phyloP scores from a whole-genome alignment of 30 jellyfish, hydroid and myxozoan species.

The Morbakka virulenta region DNA sequence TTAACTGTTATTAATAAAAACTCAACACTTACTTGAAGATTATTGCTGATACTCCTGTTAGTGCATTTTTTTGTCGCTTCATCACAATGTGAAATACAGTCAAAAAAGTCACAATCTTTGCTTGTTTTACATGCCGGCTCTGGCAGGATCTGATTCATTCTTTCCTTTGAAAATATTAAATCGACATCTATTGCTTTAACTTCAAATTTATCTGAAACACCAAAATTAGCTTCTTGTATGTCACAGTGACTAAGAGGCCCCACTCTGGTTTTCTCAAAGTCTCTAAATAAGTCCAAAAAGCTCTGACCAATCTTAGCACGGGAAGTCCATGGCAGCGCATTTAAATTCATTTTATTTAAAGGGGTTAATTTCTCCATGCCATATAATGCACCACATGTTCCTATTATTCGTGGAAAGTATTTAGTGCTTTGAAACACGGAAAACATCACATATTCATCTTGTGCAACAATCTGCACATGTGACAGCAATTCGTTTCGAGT shows the following conservation, averaged over 20 bases:
- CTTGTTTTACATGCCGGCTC: slow-evolving; percentile 82
- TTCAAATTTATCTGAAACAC: slow-evolving; percentile 57
- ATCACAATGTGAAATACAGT: slow-evolving; percentile 85
- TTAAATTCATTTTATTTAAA: slow-evolving; percentile 15
- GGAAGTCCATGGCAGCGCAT: slow-evolving; percentile 57
- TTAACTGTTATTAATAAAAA: neutral
- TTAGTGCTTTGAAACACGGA: slow-evolving; percentile 62
- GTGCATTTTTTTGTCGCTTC: slow-evolving; percentile 58
- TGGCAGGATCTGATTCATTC: slow-evolving; percentile 57
- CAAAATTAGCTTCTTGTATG: slow-evolving; percentile 92
- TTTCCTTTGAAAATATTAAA: slow-evolving; percentile 54
- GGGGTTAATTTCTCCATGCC: slow-evolving; percentile 76
- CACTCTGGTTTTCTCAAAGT: slow-evolving; percentile 47
- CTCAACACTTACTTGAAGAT: slow-evolving; percentile 64
- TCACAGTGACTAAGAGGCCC: slow-evolving; percentile 95
- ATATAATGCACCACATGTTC: slow-evolving; percentile 88
- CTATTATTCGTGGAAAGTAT: slow-evolving; percentile 74
- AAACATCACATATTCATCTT: slow-evolving; percentile 74
- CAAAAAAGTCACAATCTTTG: slow-evolving; percentile 88
- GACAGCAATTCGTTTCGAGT: slow-evolving; percentile 8
- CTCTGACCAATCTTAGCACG: slow-evolving; percentile 63
- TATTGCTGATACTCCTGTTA: slow-evolving; percentile 54
- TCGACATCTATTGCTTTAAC: slow-evolving; percentile 92
- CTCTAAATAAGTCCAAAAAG: slow-evolving; percentile 62
- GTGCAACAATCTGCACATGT: slow-evolving; percentile 43